Percentiles rank a stretch among this genome's conserved stretches.
These are phyloP conservation scores for Mechanitis mazaeus DNA, from an alignment of 2,888 invertebrate genomes.

Conservation along the genomic window DNA sequence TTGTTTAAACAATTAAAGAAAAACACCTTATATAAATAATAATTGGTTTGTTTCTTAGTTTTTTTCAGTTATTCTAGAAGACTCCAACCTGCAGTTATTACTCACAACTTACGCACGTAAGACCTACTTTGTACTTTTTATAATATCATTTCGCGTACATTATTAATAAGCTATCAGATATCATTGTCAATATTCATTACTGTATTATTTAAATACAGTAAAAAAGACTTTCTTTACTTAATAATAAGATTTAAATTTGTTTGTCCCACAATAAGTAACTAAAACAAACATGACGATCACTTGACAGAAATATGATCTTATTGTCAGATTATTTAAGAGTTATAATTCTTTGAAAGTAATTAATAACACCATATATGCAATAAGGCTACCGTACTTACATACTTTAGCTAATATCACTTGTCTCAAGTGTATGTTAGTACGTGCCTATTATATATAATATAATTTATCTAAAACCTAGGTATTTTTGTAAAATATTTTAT, in stretches of 20 bases:
- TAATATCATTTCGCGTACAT: not conserved
- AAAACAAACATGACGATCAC: not conserved
- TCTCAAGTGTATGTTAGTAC: slow-evolving; percentile 1
- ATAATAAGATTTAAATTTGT: not conserved
- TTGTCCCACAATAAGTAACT: not conserved
- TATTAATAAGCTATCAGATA: slow-evolving; percentile 2
- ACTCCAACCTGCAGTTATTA: too few relatives aligned
- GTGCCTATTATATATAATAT: not conserved
- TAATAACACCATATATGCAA: slow-evolving; percentile 9
- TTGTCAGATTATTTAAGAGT: not conserved
- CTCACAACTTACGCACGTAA: too few relatives aligned
- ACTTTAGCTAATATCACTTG: slow-evolving; percentile 17
- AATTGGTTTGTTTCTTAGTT: too few relatives aligned
- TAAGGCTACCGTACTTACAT: slow-evolving; percentile 18
- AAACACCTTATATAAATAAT: too few relatives aligned
- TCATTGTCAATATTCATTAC: not conserved
- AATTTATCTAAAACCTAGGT: not conserved
- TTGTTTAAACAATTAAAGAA: too few relatives aligned
- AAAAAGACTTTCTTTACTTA: not conserved
- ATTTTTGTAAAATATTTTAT: too few relatives aligned
- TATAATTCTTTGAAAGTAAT: not conserved
- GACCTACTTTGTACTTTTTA: too few relatives aligned
- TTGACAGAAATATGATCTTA: slow-evolving; percentile 2
- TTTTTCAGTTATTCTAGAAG: too few relatives aligned
- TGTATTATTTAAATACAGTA: not conserved